phyloP scores from a whole-genome alignment of 2,888 invertebrate genomes.

The Drosophila formosana region DNA sequence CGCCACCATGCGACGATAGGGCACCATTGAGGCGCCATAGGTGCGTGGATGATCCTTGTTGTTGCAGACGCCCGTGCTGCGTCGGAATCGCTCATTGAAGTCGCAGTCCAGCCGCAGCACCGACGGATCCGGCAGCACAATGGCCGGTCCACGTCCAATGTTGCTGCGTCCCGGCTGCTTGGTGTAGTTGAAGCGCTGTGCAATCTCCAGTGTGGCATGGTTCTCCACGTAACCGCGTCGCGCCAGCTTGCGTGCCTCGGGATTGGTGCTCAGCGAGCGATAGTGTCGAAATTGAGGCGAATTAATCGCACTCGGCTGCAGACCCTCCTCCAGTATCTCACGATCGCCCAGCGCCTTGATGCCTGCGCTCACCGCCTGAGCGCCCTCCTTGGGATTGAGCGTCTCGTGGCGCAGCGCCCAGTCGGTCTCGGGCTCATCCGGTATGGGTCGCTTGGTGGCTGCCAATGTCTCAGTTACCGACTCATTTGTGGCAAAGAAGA shows the following conservation, averaged over 20 bases:
- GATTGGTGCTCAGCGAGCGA: slow-evolving; percentile 88
- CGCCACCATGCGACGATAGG: slow-evolving; percentile 89
- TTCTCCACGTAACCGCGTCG: slow-evolving; percentile 89
- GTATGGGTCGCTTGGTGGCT: slow-evolving; percentile 62
- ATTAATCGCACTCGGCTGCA: slow-evolving; percentile 85
- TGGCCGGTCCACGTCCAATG: slow-evolving; percentile 83
- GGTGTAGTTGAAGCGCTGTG: slow-evolving; percentile 86
- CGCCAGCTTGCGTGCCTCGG: slow-evolving; percentile 88
- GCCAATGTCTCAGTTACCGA: slow-evolving; percentile 36
- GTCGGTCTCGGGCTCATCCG: slow-evolving; percentile 70
- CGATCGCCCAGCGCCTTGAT: slow-evolving; percentile 87
- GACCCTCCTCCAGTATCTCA: slow-evolving; percentile 86
- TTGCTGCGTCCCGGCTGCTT: slow-evolving; percentile 80
- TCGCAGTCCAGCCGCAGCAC: slow-evolving; percentile 83
- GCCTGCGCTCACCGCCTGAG: slow-evolving; percentile 87
- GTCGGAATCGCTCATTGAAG: slow-evolving; percentile 87
- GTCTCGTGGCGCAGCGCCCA: slow-evolving; percentile 67
- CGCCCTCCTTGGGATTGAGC: slow-evolving; percentile 55
- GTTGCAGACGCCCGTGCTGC: slow-evolving; percentile 92
- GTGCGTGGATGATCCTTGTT: slow-evolving; percentile 88
- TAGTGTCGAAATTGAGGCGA: slow-evolving; percentile 90
- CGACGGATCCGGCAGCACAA: slow-evolving; percentile 74
- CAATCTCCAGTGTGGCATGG: slow-evolving; percentile 88
- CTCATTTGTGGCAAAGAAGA: slow-evolving; percentile 59
- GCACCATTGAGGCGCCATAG: slow-evolving; percentile 91